These are phyloP conservation scores for Ametastegia equiseti DNA, from an alignment of 2,888 invertebrate species.

Conservation along the genomic window DNA sequence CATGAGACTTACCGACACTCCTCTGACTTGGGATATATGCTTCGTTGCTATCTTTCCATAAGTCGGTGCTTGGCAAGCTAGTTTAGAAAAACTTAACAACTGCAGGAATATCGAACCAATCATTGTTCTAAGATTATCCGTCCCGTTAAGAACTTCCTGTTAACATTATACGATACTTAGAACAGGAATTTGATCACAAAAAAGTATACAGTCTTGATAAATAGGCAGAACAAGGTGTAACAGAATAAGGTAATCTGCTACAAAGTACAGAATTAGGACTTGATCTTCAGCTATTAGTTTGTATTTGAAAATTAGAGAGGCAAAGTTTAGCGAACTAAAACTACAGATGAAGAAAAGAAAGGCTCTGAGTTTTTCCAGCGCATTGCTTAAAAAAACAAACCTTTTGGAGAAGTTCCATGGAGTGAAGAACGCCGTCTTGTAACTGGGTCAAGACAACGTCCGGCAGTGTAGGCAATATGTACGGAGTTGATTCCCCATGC, in stretches of 20 bases:
- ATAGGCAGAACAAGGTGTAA: too few species aligned
- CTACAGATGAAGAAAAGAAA: too few species aligned
- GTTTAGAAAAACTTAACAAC: conserved; percentile 82
- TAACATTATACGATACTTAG: conserved; percentile 53
- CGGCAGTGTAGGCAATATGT: conserved; percentile 87
- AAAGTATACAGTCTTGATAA: too few species aligned
- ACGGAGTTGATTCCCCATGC: conserved; percentile 88
- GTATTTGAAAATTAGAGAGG: too few species aligned
- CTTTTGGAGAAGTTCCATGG: conserved; percentile 92
- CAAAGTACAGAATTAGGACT: too few species aligned
- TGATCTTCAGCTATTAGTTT: neutral
- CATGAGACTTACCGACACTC: conserved; percentile 67
- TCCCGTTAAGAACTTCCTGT: conserved; percentile 80
- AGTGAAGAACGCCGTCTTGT: conserved; percentile 91
- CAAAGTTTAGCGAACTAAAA: too few species aligned
- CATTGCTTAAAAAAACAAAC: conserved; percentile 73
- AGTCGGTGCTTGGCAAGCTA: conserved; percentile 82
- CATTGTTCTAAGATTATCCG: conserved; percentile 81
- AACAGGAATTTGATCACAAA: neutral
- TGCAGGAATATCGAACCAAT: conserved; percentile 84
- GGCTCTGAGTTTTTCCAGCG: neutral
- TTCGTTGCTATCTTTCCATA: conserved; percentile 79
- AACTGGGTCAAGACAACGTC: conserved; percentile 90
- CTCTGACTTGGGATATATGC: conserved; percentile 74
- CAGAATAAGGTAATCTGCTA: too few species aligned